Conservation (phyloP, 2,113 vertebrate species). For the Sarotherodon lohbergeri region DNA sequence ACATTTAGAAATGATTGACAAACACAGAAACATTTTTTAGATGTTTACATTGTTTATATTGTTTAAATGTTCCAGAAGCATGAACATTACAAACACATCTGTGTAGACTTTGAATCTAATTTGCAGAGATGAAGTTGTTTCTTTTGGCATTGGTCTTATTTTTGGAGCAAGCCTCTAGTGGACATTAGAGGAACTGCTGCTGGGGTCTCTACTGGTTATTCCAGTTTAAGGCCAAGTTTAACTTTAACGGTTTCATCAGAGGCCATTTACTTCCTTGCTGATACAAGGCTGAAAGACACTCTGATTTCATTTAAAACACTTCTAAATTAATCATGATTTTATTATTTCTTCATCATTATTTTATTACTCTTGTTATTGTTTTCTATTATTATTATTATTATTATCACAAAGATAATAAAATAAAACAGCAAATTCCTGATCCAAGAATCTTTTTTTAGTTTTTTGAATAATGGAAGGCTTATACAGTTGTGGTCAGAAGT, state of each 20-base stretch:
- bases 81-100: not conserved
- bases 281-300: no score
- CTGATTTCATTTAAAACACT: no score
- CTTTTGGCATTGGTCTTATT: not conserved
- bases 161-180: not conserved
- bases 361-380: no score
- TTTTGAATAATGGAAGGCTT: not conserved
- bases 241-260: no score
- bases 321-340: no score
- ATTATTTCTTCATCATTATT: no score
- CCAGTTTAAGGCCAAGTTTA: no score
- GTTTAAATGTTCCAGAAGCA: not conserved
- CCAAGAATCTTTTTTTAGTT: not conserved
- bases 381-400: no score
- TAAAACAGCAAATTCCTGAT: not conserved
- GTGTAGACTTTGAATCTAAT: not conserved
- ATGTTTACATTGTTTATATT: not conserved
- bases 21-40: not conserved
- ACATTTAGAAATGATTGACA: no score
- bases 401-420: not conserved
- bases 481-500: not conserved
- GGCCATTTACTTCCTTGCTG: no score
- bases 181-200: not conserved
- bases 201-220: no score
- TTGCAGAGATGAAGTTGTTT: not conserved